Base-by-base conservation (phyloP, 2,888 invertebrate species). In the Patella pellucida region DNA sequence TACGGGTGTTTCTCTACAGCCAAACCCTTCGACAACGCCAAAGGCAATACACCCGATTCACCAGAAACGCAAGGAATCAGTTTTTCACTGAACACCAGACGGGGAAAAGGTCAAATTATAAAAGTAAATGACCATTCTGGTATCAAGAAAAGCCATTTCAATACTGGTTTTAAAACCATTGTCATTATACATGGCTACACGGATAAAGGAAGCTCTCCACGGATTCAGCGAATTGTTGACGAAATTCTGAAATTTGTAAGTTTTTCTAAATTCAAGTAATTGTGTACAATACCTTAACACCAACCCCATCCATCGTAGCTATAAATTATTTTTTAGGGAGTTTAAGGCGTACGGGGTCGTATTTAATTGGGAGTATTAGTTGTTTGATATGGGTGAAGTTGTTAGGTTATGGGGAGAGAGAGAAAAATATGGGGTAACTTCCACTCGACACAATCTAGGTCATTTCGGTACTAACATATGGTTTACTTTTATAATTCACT, bases 131-230 rank as follows among this genome's bases (percentile, higher is more conserved):
- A 72, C 23, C 19, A 56, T 11, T 11, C 16, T 2, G 67, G 72
- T 23, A 67, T 72, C 3, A 19, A 67, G 15, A 56, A 67, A 16
- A 62, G 62, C 11, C 27, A 72, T 19, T 72, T 62, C 72, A 67
- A 72, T 50, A 51, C 27, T n/a, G 31, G 31, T 19, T 50, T 50
- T 14, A 41, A 31, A 15, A 72, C 72, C 3, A 62, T 50, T 23
- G 23, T 72, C n/a, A 50, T 72, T 62, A 54, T 62, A 50, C 72
- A 72, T 62, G 72, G 72, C 14, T 72, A 72, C n/a, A 41, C 50
- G 3, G 72, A 72, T 67, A 72, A 72, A 4, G 72, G 72, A 50
- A 56, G 62, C 16, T 19, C 72, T 7, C 4, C 16, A 16, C 50
- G 62, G 56, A 72, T 72, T 50, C 31, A 41, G 19, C 41, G 23